Evolutionary conservation across 2,888 invertebrate species (phyloP).

Genomic region (Pegoplata infirma): DNA sequence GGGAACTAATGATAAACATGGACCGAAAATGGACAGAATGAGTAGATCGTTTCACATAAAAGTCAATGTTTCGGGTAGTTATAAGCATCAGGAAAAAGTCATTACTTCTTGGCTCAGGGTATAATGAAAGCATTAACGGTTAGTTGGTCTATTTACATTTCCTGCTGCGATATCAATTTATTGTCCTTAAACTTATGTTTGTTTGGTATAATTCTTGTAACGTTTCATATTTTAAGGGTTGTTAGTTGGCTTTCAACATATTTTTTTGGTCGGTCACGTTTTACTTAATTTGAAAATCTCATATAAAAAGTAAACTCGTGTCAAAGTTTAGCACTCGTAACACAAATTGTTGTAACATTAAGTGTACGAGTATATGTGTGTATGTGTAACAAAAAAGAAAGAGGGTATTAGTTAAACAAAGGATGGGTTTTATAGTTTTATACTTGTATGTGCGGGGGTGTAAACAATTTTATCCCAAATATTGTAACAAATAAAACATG

Average conservation of each 20-base stretch:
- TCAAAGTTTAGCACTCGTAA: constrained; percentile 55
- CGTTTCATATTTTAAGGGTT: constrained; percentile 32
- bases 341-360: constrained; percentile 51
- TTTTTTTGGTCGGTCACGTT: constrained; percentile 45
- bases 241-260: background rate
- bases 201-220: background rate
- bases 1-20: too few relatives aligned
- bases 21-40: too few relatives aligned
- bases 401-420: constrained; percentile 7
- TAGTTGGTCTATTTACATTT: too few relatives aligned
- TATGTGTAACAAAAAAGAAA: constrained; percentile 2
- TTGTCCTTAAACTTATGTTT: constrained; percentile 31
- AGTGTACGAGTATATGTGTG: too few relatives aligned
- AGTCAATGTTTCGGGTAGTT: too few relatives aligned
- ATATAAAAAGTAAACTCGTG: constrained; percentile 45
- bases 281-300: constrained; percentile 51
- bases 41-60: too few relatives aligned
- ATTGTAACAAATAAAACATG: too few relatives aligned
- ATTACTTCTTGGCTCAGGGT: too few relatives aligned
- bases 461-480: too few relatives aligned
- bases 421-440: constrained; percentile 19
- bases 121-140: too few relatives aligned
- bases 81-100: too few relatives aligned
- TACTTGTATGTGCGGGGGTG: too few relatives aligned
- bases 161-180: background rate